Percentiles rank a stretch among this genome's conserved stretches.
Conservation (phyloP, 2,797 vertebrate genomes). For the Hemibagrus guttatus region DNA sequence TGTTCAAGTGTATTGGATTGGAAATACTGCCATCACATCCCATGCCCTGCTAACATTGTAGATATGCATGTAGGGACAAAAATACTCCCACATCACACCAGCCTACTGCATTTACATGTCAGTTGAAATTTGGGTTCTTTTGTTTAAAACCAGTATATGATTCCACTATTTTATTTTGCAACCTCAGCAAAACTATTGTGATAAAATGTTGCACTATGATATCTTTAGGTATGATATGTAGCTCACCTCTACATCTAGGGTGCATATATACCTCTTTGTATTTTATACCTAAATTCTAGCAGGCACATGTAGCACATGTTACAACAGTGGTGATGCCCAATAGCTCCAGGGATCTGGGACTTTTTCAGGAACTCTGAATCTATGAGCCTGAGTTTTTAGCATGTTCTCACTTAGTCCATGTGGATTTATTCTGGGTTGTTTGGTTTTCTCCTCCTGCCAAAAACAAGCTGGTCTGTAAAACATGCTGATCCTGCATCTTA, state of each 20-base stretch:
- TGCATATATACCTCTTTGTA: background rate
- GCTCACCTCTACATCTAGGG: background rate
- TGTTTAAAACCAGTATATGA: background rate
- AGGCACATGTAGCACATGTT: background rate
- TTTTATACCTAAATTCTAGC: background rate
- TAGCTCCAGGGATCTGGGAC: background rate
- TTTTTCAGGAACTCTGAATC: too few relatives aligned
- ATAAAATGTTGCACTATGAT: background rate
- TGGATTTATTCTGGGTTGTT: background rate
- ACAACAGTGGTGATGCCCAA: background rate
- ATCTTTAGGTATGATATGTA: background rate
- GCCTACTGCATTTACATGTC: too few relatives aligned
- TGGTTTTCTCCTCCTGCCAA: background rate
- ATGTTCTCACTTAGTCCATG: background rate
- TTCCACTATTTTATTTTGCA: background rate
- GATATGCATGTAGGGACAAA: background rate
- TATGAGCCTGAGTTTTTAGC: background rate
- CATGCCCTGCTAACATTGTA: background rate
- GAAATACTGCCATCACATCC: background rate
- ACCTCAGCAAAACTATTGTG: background rate
- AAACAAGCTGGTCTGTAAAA: background rate
- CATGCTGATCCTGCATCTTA: too few relatives aligned
- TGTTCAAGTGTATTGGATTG: background rate
- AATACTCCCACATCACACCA: background rate
- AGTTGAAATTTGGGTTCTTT: background rate